These are phyloP conservation scores for Drosophila triauraria DNA, from an alignment of 1,140 invertebrate genomes.

Conservation along the genomic window DNA sequence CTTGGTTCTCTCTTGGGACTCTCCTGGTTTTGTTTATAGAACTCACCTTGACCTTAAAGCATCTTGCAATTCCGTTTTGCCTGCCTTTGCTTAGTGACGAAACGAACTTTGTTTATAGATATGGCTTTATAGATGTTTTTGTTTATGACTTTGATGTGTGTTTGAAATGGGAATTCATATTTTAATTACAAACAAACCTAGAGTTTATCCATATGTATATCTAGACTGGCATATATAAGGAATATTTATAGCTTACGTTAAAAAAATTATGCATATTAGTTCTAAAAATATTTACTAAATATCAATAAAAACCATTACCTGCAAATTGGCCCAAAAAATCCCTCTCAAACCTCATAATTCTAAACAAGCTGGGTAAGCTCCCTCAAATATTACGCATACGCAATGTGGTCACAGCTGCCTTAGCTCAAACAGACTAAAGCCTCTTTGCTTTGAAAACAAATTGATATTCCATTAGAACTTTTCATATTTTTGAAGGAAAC, in stretches of 20 bases:
- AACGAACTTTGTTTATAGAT: slow-evolving; percentile 7
- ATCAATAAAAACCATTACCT: not conserved
- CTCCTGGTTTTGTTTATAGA: slow-evolving; percentile 21
- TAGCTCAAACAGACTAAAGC: not conserved
- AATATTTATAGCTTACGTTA: too few species aligned
- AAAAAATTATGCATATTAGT: too few species aligned
- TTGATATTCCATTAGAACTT: slow-evolving; percentile 9
- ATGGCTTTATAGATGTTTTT: not conserved
- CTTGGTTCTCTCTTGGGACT: slow-evolving; percentile 19
- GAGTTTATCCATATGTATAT: not conserved
- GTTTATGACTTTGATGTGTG: slow-evolving; percentile 13
- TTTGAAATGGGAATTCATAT: slow-evolving; percentile 10
- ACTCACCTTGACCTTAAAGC: slow-evolving; percentile 66
- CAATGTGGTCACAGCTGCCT: slow-evolving; percentile 24
- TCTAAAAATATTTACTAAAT: not conserved
- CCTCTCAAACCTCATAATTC: not conserved
- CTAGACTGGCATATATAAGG: not conserved
- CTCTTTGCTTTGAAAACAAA: slow-evolving; percentile 6
- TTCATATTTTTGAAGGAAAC: slow-evolving; percentile 1
- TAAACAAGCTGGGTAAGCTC: not conserved
- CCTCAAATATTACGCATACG: slow-evolving; percentile 48
- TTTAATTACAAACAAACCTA: slow-evolving; percentile 2
- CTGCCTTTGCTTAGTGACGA: slow-evolving; percentile 6
- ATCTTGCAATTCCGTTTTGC: slow-evolving; percentile 27
- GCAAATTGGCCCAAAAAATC: too few species aligned